A percentile compares a stretch with the other conserved stretches of the same genome.
These are phyloP conservation scores for Peromyscus nudipes DNA, from an alignment of 2,797 vertebrate species.

Conservation along the genomic window DNA sequence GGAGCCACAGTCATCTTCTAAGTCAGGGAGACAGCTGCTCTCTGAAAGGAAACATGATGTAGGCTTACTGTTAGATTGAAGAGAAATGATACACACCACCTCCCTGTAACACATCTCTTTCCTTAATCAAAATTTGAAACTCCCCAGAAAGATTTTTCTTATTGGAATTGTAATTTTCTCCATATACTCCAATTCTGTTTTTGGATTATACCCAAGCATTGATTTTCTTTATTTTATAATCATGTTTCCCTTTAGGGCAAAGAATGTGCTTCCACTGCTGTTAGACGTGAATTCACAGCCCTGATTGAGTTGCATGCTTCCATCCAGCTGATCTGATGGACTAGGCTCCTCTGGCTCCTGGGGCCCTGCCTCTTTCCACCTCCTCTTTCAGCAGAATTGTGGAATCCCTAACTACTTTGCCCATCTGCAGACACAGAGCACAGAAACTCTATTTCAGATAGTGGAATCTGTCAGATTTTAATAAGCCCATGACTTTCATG, in stretches of 20 bases:
- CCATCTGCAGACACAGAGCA: background rate
- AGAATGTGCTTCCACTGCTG: background rate
- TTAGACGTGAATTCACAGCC: background rate
- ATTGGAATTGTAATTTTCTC: slow-evolving; percentile 1
- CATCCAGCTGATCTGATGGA: fast-evolving
- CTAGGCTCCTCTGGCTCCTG: fast-evolving
- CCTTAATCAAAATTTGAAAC: background rate
- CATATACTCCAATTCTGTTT: background rate
- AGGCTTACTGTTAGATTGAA: background rate
- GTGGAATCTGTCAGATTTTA: background rate
- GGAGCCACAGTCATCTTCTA: background rate
- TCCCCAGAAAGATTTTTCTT: background rate
- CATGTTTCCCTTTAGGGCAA: background rate
- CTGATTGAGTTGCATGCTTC: background rate
- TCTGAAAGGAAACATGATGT: background rate
- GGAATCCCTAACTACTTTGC: no score
- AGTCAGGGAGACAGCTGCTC: background rate
- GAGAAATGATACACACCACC: background rate
- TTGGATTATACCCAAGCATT: background rate
- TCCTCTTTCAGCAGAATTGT: background rate
- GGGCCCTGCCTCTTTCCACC: background rate
- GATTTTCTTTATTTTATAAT: background rate
- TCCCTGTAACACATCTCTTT: background rate
- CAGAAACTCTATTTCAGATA: background rate
- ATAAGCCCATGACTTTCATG: background rate